phyloP scores from a whole-genome alignment of 2,888 invertebrate genomes.

The Netelia melanura region DNA sequence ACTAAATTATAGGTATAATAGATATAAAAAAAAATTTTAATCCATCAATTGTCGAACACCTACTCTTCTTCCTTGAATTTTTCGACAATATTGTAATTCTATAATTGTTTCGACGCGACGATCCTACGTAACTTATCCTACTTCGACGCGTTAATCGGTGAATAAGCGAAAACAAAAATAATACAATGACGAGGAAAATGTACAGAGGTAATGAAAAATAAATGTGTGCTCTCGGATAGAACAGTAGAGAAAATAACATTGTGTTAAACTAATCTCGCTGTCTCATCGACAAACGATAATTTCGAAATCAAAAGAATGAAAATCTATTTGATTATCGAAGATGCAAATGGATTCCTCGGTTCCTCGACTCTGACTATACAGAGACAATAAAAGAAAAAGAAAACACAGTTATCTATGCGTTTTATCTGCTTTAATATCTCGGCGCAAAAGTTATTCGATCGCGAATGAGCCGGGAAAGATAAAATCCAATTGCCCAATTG shows the following conservation, averaged over 20 bases:
- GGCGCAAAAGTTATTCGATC: background rate
- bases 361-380: constrained; percentile 3
- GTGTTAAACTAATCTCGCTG: background rate
- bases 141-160: too few relatives aligned
- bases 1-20: too few relatives aligned
- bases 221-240: background rate
- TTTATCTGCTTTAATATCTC: background rate
- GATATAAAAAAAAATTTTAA: too few relatives aligned
- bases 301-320: background rate
- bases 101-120: too few relatives aligned
- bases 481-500: background rate
- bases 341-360: constrained; percentile 25
- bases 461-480: background rate
- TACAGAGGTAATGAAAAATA: constrained; percentile 1
- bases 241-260: background rate
- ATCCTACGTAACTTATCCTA: too few relatives aligned
- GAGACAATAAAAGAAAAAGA: background rate
- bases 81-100: too few relatives aligned
- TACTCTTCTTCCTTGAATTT: too few relatives aligned
- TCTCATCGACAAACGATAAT: background rate
- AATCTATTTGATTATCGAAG: constrained; percentile 20
- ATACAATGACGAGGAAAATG: background rate
- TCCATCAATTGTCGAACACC: too few relatives aligned
- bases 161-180: background rate
- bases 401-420: background rate